Conservation (phyloP, 1,140 invertebrate genomes). For the Tetramorium alpestre region DNA sequence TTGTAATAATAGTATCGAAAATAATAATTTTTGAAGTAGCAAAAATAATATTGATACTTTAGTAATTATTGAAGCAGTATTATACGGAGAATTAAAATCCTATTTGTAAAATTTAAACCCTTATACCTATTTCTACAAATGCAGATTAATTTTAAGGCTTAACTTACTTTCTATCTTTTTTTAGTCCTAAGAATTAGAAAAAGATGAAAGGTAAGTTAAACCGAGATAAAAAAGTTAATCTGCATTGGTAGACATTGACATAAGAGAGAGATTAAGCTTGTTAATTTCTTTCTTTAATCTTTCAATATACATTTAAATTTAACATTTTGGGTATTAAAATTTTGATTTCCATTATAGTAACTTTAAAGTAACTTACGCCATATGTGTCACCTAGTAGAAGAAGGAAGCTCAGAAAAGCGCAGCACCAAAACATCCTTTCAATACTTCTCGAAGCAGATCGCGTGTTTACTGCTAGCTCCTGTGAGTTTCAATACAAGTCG, state of each 20-base stretch:
- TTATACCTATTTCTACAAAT: neutral
- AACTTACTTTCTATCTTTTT: too few species aligned
- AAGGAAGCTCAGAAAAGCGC: neutral
- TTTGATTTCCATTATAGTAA: neutral
- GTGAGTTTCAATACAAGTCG: conserved; percentile 17
- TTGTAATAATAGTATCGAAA: neutral
- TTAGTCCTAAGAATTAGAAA: too few species aligned
- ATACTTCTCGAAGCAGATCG: neutral
- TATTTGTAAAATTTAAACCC: neutral
- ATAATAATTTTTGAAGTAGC: neutral
- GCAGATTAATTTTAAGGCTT: too few species aligned
- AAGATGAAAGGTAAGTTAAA: too few species aligned
- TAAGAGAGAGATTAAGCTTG: neutral
- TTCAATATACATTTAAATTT: neutral
- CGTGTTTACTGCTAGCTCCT: neutral
- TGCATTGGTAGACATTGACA: too few species aligned
- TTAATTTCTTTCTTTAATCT: neutral
- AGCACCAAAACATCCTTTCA: conserved; percentile 38
- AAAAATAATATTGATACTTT: conserved; percentile 12
- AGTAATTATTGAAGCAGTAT: neutral
- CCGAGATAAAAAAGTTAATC: too few species aligned
- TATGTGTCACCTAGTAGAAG: neutral
- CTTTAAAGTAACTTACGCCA: conserved; percentile 16
- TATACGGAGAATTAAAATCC: neutral
- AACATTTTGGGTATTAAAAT: neutral